phyloP scores from a whole-genome alignment of 2,888 invertebrate species.

The Schrankia costaestrigalis region DNA sequence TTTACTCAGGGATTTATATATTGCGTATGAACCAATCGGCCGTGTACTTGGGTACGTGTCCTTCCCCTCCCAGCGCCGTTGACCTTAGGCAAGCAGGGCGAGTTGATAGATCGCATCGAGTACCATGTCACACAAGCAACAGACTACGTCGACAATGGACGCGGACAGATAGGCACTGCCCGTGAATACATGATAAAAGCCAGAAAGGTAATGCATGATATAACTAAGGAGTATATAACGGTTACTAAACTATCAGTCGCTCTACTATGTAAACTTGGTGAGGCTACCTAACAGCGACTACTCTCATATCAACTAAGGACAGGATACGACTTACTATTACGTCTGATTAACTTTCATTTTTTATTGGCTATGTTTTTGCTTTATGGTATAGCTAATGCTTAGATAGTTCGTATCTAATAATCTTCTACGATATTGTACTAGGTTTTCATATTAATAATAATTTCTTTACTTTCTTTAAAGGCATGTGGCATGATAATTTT shows the following conservation, averaged over 20 bases:
- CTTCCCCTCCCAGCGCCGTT: conserved; percentile 63
- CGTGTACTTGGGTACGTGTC: conserved; percentile 46
- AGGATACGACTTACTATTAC: conserved; percentile 2
- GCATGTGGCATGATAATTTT: conserved; percentile 25
- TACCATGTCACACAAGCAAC: conserved; percentile 93
- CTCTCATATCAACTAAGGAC: conserved; percentile 10
- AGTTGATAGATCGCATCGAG: conserved; percentile 96
- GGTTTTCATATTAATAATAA: no score
- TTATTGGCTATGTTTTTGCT: no score
- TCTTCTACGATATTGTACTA: no score
- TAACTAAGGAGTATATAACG: conserved; percentile 13
- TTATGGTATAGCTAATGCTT: conserved; percentile 6
- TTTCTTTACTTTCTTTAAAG: conserved; percentile 3
- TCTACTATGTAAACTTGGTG: conserved; percentile 13
- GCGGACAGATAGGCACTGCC: conserved; percentile 88
- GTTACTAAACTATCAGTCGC: conserved; percentile 22
- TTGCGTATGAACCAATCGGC: conserved; percentile 76
- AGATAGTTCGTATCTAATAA: no score
- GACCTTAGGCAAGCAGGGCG: conserved; percentile 86
- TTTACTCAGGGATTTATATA: conserved; percentile 42
- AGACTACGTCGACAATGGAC: conserved; percentile 91
- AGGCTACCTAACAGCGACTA: conserved; percentile 18
- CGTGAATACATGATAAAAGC: conserved; percentile 92
- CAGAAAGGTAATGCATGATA: conserved; percentile 85
- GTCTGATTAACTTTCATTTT: conserved; percentile 3